phyloP scores from a whole-genome alignment of 2,797 vertebrate species.

The Rhinoraja longicauda region DNA sequence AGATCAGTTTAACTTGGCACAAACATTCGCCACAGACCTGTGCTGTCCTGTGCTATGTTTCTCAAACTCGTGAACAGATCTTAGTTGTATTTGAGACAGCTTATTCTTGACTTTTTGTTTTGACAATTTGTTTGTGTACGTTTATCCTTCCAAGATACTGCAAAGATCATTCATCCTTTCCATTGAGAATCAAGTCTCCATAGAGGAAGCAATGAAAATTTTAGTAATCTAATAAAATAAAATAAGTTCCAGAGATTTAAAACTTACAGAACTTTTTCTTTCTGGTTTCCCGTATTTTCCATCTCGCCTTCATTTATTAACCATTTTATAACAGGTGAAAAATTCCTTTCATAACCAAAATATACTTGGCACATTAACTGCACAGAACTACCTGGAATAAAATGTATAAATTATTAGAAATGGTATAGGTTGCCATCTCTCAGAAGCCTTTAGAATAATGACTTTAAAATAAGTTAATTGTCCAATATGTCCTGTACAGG shows the following conservation, averaged over 20 bases:
- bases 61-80: neutral
- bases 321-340: constrained; percentile 57
- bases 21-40: no score
- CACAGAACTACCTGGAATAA: constrained; percentile 59
- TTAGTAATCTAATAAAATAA: neutral
- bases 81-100: no score
- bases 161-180: neutral
- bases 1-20: no score
- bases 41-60: no score
- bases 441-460: neutral
- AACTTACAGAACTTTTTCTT: constrained; percentile 49
- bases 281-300: constrained; percentile 42
- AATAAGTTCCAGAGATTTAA: neutral
- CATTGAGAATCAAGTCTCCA: neutral
- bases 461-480: neutral
- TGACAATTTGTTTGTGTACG: neutral
- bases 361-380: constrained; percentile 59
- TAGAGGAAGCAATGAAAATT: neutral
- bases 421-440: neutral
- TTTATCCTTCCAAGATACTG: neutral
- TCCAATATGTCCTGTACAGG: neutral
- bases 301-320: constrained; percentile 46
- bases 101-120: neutral
- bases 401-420: neutral
- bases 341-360: constrained; percentile 60